Base-by-base conservation (phyloP, 2,113 vertebrate genomes). In the Brachyistius frenatus region DNA sequence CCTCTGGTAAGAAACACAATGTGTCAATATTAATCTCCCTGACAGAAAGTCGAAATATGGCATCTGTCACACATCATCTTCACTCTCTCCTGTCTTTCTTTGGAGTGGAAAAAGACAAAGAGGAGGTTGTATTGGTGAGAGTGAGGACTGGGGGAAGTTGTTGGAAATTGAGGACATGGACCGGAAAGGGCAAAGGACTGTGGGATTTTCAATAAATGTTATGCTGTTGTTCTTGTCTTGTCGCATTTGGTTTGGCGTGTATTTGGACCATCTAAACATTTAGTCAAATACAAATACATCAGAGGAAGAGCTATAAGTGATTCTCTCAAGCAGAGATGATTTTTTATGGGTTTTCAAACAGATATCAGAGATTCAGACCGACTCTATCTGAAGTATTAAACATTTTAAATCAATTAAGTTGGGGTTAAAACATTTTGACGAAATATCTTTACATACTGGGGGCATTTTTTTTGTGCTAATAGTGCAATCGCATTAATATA, bases 21-120 rank as follows among this genome's bases (percentile, higher is more conserved):
- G 92, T 95, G 94, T 95, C 95, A 95, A 95, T 95, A 95, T 95
- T 95, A 94, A 95, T 95, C 95, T 95, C 87, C 73, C 87, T 93
- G 95, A 95, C 94, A 95, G 94, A 95, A 95, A 94, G 94, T 95
- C 93, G 94, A 95, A 95, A 95, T 92, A 92, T 93, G 90, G 93
- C 94, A 93, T 94, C 94, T 95, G 94, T 95, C 94, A 94, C 92
- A 94, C 93, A 94, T 94, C 93, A 94, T 94, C 94, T 93, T 93
- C 86, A 86, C 91, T 89, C 91, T 89, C 93, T 91, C 78, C 90
- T 89, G 92, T 95, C 95, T 93, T 87, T 92, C 62, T 86, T 86
- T 81, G 50, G 85, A 93, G 89, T 83, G 83, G 89, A 89, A 89
- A 90, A 89, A 89, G 83, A 92, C 76, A 69, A 82, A 73, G 73